phyloP scores from a whole-genome alignment of 2,888 invertebrate species.

The Harpalus rubripes region DNA sequence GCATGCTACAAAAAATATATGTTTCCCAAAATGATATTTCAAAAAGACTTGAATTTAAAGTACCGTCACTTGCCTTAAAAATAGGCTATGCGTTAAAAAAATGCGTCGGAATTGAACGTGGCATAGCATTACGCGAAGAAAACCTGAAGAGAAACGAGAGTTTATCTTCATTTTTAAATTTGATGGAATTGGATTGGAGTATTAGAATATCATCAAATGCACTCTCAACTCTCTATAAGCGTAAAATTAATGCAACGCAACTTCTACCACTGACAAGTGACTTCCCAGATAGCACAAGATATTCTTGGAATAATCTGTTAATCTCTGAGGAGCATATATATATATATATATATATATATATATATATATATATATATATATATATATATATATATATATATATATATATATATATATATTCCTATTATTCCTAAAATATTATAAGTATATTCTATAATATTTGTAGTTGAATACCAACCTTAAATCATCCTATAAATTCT shows the following conservation, averaged over 20 bases:
- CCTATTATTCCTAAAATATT: too few species aligned
- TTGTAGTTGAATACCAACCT: too few species aligned
- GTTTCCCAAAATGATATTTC: not conserved
- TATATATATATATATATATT: too few species aligned
- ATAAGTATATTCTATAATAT: too few species aligned
- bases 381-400: too few species aligned
- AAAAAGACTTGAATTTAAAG: not conserved
- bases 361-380: too few species aligned
- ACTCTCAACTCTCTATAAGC: not conserved
- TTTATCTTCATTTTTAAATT: slow-evolving; percentile 1
- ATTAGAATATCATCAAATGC: not conserved
- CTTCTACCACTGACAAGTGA: slow-evolving; percentile 19
- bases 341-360: too few species aligned
- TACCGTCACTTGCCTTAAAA: not conserved
- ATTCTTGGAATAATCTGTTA: too few species aligned
- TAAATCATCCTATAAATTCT: too few species aligned
- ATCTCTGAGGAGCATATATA: too few species aligned
- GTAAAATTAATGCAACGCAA: slow-evolving; percentile 14
- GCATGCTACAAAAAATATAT: not conserved
- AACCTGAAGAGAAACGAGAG: slow-evolving; percentile 9
- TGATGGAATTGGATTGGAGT: slow-evolving; percentile 13
- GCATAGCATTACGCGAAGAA: slow-evolving; percentile 11
- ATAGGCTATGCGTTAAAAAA: slow-evolving; percentile 26
- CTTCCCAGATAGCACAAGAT: too few species aligned
- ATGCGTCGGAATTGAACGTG: slow-evolving; percentile 5